phyloP scores from a whole-genome alignment of 2,797 vertebrate genomes.

The Hephaestus fuliginosus region DNA sequence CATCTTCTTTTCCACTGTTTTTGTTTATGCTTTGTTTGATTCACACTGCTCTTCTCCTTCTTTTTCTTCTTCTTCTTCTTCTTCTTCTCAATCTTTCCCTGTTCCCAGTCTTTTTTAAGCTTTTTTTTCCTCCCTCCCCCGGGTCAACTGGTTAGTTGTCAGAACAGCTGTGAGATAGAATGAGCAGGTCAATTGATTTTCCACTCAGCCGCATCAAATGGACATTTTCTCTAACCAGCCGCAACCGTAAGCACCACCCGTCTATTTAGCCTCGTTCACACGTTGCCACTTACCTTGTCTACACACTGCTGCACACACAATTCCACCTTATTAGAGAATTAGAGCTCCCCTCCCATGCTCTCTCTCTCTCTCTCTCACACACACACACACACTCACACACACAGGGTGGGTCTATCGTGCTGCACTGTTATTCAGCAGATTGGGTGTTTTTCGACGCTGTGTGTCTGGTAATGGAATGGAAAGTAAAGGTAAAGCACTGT shows the following conservation, averaged over 20 bases:
- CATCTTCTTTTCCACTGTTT: not conserved
- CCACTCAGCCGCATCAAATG: conserved; percentile 44
- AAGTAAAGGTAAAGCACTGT: conserved; percentile 76
- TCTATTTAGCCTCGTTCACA: conserved; percentile 45
- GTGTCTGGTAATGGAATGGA: conserved; percentile 81
- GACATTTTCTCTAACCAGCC: conserved; percentile 48
- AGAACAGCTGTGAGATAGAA: conserved; percentile 44
- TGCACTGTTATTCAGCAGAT: conserved; percentile 60
- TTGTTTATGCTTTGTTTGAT: conserved; percentile 8
- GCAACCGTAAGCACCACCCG: conserved; percentile 39
- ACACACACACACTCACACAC: conserved; percentile 32
- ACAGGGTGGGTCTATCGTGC: conserved; percentile 53
- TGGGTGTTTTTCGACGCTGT: conserved; percentile 70
- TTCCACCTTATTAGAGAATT: conserved; percentile 56
- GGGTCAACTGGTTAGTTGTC: conserved; percentile 22
- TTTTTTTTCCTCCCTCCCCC: not conserved
- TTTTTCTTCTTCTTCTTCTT: not conserved
- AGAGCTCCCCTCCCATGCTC: conserved; percentile 25
- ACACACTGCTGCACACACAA: conserved; percentile 40
- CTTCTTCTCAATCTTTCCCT: not conserved
- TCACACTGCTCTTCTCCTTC: not conserved
- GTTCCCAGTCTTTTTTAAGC: not conserved
- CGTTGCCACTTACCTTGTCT: conserved; percentile 32
- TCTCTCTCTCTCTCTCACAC: conserved; percentile 14
- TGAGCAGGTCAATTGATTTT: conserved; percentile 54